phyloP scores from a whole-genome alignment of 2,888 invertebrate genomes.

The Idaea biselata region DNA sequence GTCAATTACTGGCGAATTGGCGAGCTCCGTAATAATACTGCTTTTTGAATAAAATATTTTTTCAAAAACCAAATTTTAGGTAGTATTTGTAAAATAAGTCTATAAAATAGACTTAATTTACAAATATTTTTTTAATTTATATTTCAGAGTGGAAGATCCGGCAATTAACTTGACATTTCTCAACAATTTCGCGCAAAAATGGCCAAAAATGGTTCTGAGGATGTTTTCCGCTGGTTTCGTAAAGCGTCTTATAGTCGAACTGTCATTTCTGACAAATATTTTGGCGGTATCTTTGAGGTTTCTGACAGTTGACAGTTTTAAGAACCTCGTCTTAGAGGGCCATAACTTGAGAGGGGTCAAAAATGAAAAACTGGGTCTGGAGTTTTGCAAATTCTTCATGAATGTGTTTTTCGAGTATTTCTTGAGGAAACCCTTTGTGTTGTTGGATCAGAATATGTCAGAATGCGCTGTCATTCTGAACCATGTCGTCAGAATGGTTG shows the following conservation, averaged over 20 bases:
- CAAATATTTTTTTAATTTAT: too few relatives aligned
- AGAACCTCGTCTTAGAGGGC: slow-evolving; percentile 30
- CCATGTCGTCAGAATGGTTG: slow-evolving; percentile 37
- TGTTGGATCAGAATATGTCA: slow-evolving; percentile 32
- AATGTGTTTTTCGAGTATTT: slow-evolving; percentile 33
- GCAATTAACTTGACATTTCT: slow-evolving; percentile 13
- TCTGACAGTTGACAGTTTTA: slow-evolving; percentile 28
- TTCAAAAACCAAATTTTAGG: too few relatives aligned
- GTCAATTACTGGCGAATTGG: too few relatives aligned
- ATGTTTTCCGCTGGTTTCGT: slow-evolving; percentile 10
- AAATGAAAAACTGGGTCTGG: slow-evolving; percentile 30
- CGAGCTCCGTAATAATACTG: too few relatives aligned
- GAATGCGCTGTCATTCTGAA: slow-evolving; percentile 33
- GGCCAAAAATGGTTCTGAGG: slow-evolving; percentile 13
- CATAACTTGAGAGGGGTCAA: slow-evolving; percentile 18
- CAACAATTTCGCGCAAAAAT: slow-evolving; percentile 12
- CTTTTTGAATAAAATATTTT: too few relatives aligned
- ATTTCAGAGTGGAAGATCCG: slow-evolving; percentile 12
- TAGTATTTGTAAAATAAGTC: too few relatives aligned
- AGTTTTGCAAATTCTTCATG: slow-evolving; percentile 38
- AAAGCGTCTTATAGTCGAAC: slow-evolving; percentile 24
- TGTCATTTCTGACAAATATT: slow-evolving; percentile 32
- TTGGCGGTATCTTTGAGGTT: slow-evolving; percentile 38
- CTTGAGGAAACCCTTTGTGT: slow-evolving; percentile 31
- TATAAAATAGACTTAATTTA: too few relatives aligned